A percentile compares a stretch with the other conserved stretches of the same genome.
These are phyloP conservation scores for Drosophila setifemur DNA, from an alignment of 1,140 invertebrate genomes.

Conservation along the genomic window DNA sequence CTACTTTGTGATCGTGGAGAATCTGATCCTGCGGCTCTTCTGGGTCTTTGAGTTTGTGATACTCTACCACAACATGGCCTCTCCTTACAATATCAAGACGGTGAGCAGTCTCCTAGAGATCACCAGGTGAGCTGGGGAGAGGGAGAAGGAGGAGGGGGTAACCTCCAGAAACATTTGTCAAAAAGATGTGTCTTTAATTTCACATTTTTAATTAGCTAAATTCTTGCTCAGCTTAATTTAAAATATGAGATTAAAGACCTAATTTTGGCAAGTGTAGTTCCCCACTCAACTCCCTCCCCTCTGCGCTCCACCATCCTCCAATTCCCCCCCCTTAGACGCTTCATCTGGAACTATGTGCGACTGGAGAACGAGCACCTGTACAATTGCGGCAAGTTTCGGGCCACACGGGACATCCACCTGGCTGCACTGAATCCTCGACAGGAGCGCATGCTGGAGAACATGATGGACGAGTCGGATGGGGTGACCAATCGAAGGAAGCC, in stretches of 20 bases:
- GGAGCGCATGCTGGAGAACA: constrained; percentile 54
- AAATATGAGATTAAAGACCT: too few species aligned
- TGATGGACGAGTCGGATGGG: constrained; percentile 62
- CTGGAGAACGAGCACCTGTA: constrained; percentile 67
- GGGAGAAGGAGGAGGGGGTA: too few species aligned
- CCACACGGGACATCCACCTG: constrained; percentile 64
- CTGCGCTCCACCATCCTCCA: not conserved
- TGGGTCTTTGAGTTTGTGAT: constrained; percentile 94
- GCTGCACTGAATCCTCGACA: constrained; percentile 55
- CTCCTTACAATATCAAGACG: constrained; percentile 53
- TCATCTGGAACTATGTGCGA: constrained; percentile 74
- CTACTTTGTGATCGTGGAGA: constrained; percentile 98
- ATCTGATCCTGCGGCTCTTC: constrained; percentile 95
- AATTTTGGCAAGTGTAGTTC: too few species aligned
- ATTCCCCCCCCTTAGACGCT: constrained; percentile 44
- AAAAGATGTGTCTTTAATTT: too few species aligned
- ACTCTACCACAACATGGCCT: constrained; percentile 84
- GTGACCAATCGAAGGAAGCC: constrained; percentile 7
- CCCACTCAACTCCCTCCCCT: too few species aligned
- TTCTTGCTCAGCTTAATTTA: too few species aligned
- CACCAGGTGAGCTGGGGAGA: constrained; percentile 49
- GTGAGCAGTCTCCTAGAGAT: constrained; percentile 60
- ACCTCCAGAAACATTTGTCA: too few species aligned
- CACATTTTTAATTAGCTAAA: too few species aligned
- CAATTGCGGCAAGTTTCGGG: constrained; percentile 61